These are phyloP conservation scores for Geopemphigus sp. DNA, from an alignment of 1,140 invertebrate genomes.

Conservation along the genomic window DNA sequence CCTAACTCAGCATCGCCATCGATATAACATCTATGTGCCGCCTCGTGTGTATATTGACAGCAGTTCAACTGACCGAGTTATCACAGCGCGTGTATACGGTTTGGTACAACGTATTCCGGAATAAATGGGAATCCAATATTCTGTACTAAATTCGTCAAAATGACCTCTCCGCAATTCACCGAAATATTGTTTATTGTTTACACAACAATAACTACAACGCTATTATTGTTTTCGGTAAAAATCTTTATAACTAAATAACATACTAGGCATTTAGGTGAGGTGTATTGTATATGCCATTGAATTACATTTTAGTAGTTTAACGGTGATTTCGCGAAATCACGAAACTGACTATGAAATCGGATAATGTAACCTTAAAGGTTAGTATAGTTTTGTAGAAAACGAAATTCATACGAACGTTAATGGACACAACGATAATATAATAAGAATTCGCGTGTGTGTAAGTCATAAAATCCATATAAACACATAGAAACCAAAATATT, in stretches of 20 bases:
- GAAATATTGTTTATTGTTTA: not conserved
- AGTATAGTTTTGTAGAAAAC: no score
- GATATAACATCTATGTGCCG: constrained; percentile 5
- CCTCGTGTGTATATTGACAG: constrained; percentile 11
- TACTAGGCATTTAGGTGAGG: no score
- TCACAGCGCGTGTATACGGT: not conserved
- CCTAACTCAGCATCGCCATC: not conserved
- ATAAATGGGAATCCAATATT: constrained; percentile 9
- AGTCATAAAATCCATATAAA: no score
- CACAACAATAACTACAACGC: not conserved
- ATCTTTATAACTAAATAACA: no score
- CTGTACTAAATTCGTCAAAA: not conserved
- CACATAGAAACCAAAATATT: not conserved
- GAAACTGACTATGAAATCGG: no score
- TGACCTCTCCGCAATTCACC: not conserved
- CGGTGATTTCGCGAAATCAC: no score
- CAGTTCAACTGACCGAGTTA: constrained; percentile 9
- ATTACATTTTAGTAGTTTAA: no score
- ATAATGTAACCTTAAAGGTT: no score
- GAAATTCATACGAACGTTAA: no score
- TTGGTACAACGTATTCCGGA: not conserved
- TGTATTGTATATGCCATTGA: no score
- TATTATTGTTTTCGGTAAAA: not conserved
- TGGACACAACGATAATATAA: no score
- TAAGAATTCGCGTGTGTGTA: no score